Evolutionary conservation across 2,113 vertebrate genomes (phyloP), one percentile per base, ranked within the genome.

Genomic region (Platysteira castanea): DNA sequence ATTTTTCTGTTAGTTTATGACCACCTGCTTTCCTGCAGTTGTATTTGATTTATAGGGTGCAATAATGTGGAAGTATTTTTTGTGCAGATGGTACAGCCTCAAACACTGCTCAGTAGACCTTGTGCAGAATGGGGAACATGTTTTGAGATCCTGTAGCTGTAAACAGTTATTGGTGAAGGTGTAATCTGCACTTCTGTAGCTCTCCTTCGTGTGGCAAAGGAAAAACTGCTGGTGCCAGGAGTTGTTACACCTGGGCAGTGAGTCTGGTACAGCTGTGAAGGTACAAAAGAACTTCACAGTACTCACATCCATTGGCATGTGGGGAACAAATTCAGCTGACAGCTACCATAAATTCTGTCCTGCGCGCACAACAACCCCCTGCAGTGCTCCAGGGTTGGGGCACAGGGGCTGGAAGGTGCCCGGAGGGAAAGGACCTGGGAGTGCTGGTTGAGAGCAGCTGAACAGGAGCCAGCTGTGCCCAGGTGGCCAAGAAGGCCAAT

Each of bases 1-100:
- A 86, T 93, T 89, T 77, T 93, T 95, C 89, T 60, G 52, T 93
- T 92, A 65, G 63, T 90, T 96, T 92, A 84, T 91, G 91, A 61
- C 63, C 26, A 52, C 64, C 63, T 91, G 68, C 76, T 61, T 96
- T 95, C 59, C 76, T 81, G 37, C 33, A 37, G 63, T 57, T 94
- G 59, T 68, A 37, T 89, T 94, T 94, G 87, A 91, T 96, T 96
- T 96, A 77, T 81, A 59, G 73, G 42, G 64, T 87, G 63, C 78
- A 84, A 74, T 92, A 94, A 95, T 0, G 1, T 41, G 50, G 37
- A 93, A 95, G 57, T 76, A 53, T 84, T 83, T 75, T 86, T 83
- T 0, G 31, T 83, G 64, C 24, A 61, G 67, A 33, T 73, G 52
- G 71, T 78, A 35, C n/a, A 44, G 59, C 82, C 31, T 84, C 52